Evolutionary conservation across 1,140 invertebrate species (phyloP).

Genomic region (Ericerus pela): DNA sequence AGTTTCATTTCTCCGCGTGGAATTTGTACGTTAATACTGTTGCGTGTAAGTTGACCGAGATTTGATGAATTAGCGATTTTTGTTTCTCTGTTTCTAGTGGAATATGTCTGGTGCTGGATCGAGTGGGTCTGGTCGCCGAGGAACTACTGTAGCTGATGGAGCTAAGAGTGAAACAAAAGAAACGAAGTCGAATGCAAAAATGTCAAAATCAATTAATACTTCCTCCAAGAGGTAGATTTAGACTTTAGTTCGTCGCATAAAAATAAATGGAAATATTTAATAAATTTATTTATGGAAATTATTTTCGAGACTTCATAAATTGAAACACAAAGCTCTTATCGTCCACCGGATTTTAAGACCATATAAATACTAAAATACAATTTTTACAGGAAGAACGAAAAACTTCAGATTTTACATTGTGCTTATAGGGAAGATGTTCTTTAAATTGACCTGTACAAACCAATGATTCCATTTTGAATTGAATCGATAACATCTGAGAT

Average conservation of each 20-base stretch:
- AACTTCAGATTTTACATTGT: not conserved
- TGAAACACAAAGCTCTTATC: not conserved
- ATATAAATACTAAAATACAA: not conserved
- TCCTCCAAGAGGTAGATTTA: conserved; percentile 60
- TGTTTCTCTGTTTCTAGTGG: no score
- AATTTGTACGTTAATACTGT: no score
- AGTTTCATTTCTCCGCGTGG: no score
- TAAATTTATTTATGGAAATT: conserved; percentile 5
- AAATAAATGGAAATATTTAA: not conserved
- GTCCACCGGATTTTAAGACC: no score
- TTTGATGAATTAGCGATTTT: no score
- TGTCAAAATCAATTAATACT: conserved; percentile 84
- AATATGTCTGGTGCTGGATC: conserved; percentile 11
- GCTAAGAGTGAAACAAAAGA: conserved; percentile 56
- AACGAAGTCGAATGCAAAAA: conserved; percentile 76
- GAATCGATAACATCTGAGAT: no score
- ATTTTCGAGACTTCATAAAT: not conserved
- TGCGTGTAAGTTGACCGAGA: no score
- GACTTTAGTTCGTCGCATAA: not conserved
- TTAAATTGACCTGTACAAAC: no score
- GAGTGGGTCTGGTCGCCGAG: conserved; percentile 13
- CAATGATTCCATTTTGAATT: no score
- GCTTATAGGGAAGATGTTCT: no score
- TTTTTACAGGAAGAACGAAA: not conserved
- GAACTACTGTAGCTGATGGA: conserved; percentile 8